Evolutionary conservation across 2,797 vertebrate genomes (phyloP).

Genomic region (Falco cherrug): DNA sequence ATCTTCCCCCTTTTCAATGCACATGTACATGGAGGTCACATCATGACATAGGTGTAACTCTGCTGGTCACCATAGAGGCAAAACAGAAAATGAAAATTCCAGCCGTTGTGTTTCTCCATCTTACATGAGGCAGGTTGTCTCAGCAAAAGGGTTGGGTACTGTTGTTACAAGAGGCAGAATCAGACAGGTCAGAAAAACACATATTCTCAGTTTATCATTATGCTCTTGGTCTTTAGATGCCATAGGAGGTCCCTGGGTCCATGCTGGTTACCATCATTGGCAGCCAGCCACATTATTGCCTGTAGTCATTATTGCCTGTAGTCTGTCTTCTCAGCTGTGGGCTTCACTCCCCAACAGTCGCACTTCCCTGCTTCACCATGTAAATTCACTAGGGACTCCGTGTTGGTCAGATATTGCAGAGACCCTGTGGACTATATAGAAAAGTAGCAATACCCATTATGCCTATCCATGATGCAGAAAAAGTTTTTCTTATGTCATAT

Average conservation of each 20-base stretch:
- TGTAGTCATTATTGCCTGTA: background rate
- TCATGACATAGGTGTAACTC: background rate
- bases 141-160: background rate
- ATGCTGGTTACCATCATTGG: background rate
- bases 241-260: background rate
- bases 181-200: background rate
- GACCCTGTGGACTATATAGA: background rate
- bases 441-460: background rate
- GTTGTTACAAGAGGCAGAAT: background rate
- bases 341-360: background rate
- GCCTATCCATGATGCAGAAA: background rate
- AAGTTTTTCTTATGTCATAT: background rate
- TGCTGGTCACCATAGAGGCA: background rate
- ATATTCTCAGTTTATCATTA: background rate
- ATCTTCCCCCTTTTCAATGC: background rate
- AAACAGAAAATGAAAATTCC: background rate
- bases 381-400: background rate
- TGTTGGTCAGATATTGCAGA: background rate
- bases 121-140: background rate
- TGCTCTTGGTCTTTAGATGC: background rate
- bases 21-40: accelerated
- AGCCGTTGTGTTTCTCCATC: background rate
- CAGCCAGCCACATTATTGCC: background rate
- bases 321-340: background rate
- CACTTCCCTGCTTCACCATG: background rate